Conservation (phyloP, 2,888 invertebrate species). For the Iselma pallidipennis region DNA sequence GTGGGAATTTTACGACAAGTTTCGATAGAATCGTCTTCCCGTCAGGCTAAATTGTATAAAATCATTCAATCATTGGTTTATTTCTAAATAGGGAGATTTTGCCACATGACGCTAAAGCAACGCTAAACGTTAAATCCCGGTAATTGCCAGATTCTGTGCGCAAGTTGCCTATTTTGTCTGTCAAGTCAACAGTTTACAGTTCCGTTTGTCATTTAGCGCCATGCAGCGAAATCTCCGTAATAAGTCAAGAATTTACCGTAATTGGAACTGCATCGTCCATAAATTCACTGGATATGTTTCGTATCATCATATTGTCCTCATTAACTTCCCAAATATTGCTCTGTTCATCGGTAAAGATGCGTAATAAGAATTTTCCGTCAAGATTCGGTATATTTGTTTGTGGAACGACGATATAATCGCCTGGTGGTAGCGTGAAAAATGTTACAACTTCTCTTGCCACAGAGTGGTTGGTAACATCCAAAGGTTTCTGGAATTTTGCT, state of each 20-base stretch:
- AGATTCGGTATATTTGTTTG: constrained; percentile 70
- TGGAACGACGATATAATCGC: constrained; percentile 74
- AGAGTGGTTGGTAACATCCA: constrained; percentile 70
- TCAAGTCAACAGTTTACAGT: no score
- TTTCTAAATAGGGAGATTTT: no score
- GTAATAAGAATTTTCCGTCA: constrained; percentile 71
- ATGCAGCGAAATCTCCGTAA: no score
- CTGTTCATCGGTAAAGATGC: constrained; percentile 73
- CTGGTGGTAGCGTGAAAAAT: constrained; percentile 74
- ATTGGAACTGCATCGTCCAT: constrained; percentile 61
- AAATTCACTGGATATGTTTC: constrained; percentile 66
- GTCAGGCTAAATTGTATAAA: constrained; percentile 61
- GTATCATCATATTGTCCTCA: constrained; percentile 72
- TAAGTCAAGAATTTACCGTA: constrained; percentile 60
- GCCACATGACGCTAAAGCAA: no score
- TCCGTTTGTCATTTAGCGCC: no score
- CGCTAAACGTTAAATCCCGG: no score
- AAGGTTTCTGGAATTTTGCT: constrained; percentile 60
- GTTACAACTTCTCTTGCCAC: constrained; percentile 70
- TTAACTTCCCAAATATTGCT: constrained; percentile 79
- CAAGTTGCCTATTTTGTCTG: no score
- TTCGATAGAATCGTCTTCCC: constrained; percentile 59
- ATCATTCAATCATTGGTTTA: no score
- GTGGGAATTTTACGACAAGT: constrained; percentile 61
- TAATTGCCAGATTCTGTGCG: no score